phyloP scores from a whole-genome alignment of 2,888 invertebrate species.

The Xylota segnis region DNA sequence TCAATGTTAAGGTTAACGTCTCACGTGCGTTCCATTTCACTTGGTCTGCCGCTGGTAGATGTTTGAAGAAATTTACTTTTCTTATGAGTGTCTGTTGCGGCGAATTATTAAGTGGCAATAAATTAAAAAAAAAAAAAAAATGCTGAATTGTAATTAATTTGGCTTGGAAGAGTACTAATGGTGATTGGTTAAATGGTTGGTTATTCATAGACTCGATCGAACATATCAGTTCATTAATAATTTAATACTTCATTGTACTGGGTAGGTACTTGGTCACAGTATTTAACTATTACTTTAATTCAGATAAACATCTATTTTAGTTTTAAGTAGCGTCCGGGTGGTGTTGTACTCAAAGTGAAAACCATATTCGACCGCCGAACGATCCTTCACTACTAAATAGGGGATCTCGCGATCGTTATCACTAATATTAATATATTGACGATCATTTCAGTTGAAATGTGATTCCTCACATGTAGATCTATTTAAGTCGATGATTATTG shows the following conservation, averaged over 20 bases:
- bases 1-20: constrained; percentile 76
- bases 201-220: constrained; percentile 1
- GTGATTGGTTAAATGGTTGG: background rate
- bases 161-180: background rate
- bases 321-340: too few relatives aligned
- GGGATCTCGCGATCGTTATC: too few relatives aligned
- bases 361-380: too few relatives aligned
- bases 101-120: constrained; percentile 18
- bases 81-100: constrained; percentile 17
- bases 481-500: too few relatives aligned
- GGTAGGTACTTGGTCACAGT: too few relatives aligned
- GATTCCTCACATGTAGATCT: too few relatives aligned
- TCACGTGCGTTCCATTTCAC: constrained; percentile 73
- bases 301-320: too few relatives aligned
- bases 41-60: constrained; percentile 19
- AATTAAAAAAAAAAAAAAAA: constrained; percentile 30
- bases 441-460: too few relatives aligned
- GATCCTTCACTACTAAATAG: too few relatives aligned
- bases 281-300: too few relatives aligned
- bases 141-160: constrained; percentile 13
- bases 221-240: constrained; percentile 32
- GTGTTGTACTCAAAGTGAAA: too few relatives aligned
- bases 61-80: constrained; percentile 45
- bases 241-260: background rate
- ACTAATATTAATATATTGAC: too few relatives aligned